phyloP scores from a whole-genome alignment of 2,888 invertebrate species.

The Vanessa cardui region DNA sequence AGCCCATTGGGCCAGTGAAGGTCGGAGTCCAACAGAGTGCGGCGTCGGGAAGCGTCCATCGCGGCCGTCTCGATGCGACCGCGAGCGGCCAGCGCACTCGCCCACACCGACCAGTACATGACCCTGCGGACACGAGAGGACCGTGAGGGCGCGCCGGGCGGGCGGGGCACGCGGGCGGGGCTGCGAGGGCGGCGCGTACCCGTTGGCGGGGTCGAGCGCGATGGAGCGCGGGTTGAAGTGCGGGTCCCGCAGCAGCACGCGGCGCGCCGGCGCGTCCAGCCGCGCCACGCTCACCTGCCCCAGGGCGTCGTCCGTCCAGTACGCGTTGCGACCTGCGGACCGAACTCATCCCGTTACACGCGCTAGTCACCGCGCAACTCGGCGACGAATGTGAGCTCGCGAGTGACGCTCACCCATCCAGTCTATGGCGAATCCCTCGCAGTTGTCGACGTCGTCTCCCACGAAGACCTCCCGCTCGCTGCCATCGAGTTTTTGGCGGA shows the following conservation, averaged over 20 bases:
- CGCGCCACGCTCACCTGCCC: constrained; percentile 87
- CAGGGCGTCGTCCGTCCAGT: constrained; percentile 91
- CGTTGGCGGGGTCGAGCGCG: constrained; percentile 86
- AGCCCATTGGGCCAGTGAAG: constrained; percentile 91
- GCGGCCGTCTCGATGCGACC: constrained; percentile 76
- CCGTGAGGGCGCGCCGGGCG: too few species aligned
- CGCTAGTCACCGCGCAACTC: too few species aligned
- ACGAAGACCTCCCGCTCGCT: constrained; percentile 81
- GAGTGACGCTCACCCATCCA: constrained; percentile 85
- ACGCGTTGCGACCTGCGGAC: constrained; percentile 84
- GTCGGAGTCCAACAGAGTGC: constrained; percentile 75
- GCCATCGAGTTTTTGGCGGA: constrained; percentile 85
- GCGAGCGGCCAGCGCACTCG: constrained; percentile 73
- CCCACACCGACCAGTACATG: constrained; percentile 92
- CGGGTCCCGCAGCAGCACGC: constrained; percentile 82
- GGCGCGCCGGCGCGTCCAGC: constrained; percentile 76
- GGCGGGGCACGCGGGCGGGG: too few species aligned
- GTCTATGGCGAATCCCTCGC: constrained; percentile 91
- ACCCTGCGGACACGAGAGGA: constrained; percentile 53
- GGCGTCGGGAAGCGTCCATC: constrained; percentile 85
- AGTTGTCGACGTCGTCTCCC: constrained; percentile 83
- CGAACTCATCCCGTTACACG: neutral
- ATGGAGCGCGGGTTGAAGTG: constrained; percentile 85
- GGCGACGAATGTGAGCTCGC: neutral
- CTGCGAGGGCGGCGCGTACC: constrained; percentile 58